Evolutionary conservation across 2,113 vertebrate genomes (phyloP).

Genomic region (Percopsis transmontana): DNA sequence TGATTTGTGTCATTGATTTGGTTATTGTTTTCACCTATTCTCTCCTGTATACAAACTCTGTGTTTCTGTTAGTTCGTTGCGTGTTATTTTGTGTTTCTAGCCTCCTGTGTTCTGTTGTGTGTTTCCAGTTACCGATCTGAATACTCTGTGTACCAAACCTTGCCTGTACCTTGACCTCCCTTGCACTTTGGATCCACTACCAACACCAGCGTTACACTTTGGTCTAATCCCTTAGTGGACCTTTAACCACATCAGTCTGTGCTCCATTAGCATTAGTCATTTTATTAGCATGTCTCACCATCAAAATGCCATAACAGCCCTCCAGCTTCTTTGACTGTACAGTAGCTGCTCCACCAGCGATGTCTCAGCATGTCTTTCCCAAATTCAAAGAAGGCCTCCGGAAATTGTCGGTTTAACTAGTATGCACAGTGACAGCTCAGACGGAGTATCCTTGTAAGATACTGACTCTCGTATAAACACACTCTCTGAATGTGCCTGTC

Average conservation of each 20-base stretch:
- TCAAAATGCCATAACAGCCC: conserved; percentile 84
- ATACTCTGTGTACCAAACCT: no score
- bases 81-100: no score
- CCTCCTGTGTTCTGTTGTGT: no score
- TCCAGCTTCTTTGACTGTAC: conserved; percentile 87
- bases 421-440: background rate
- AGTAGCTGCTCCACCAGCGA: conserved; percentile 87
- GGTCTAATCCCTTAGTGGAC: no score
- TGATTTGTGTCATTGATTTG: no score
- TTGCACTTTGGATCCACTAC: no score
- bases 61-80: no score
- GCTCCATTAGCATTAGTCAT: background rate
- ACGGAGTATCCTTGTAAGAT: background rate
- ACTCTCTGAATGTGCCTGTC: conserved; percentile 72
- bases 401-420: background rate
- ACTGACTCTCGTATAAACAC: background rate
- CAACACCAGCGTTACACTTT: no score
- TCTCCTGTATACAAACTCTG: no score
- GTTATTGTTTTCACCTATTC: no score
- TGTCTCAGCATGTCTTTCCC: conserved; percentile 95
- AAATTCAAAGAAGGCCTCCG: conserved; percentile 90
- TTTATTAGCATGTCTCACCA: conserved; percentile 66
- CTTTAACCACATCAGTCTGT: background rate
- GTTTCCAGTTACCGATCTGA: no score
- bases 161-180: no score